These are phyloP conservation scores for Crenuchus spilurus DNA, from an alignment of 2,797 vertebrate genomes.

Conservation along the genomic window DNA sequence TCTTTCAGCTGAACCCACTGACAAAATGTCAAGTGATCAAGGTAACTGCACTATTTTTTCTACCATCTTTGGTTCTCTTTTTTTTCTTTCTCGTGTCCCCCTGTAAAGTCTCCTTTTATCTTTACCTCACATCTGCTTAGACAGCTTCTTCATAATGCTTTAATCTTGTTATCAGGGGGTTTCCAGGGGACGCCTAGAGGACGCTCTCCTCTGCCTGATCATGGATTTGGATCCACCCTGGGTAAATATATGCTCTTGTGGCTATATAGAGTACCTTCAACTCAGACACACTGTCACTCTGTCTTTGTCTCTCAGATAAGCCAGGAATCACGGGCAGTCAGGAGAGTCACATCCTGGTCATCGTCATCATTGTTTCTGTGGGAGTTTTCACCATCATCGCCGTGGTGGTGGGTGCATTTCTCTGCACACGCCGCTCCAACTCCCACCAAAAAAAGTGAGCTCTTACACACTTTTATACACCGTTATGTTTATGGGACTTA, in stretches of 20 bases:
- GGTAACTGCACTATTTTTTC: conserved; percentile 84
- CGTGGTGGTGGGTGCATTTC: conserved; percentile 93
- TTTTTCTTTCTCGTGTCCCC: neutral
- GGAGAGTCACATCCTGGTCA: conserved; percentile 89
- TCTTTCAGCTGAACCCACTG: conserved; percentile 94
- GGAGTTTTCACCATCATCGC: conserved; percentile 92
- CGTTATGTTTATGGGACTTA: too few relatives aligned
- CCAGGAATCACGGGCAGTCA: conserved; percentile 85
- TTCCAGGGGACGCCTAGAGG: conserved; percentile 51
- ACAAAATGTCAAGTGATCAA: conserved; percentile 99
- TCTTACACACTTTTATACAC: neutral
- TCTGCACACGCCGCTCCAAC: conserved; percentile 92
- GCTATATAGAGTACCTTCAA: neutral
- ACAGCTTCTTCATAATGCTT: conserved; percentile 8
- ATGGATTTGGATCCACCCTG: conserved; percentile 49
- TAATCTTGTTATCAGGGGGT: conserved; percentile 37
- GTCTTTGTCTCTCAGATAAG: conserved; percentile 75
- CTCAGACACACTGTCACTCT: neutral
- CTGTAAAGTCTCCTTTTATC: neutral
- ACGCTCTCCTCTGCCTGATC: conserved; percentile 43
- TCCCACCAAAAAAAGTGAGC: conserved; percentile 96
- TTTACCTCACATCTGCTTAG: neutral
- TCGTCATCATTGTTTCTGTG: conserved; percentile 91
- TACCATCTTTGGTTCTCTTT: conserved; percentile 43
- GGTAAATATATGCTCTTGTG: conserved; percentile 27